Base-by-base conservation (phyloP, 2,113 vertebrate species). In the Alethe castanea region DNA sequence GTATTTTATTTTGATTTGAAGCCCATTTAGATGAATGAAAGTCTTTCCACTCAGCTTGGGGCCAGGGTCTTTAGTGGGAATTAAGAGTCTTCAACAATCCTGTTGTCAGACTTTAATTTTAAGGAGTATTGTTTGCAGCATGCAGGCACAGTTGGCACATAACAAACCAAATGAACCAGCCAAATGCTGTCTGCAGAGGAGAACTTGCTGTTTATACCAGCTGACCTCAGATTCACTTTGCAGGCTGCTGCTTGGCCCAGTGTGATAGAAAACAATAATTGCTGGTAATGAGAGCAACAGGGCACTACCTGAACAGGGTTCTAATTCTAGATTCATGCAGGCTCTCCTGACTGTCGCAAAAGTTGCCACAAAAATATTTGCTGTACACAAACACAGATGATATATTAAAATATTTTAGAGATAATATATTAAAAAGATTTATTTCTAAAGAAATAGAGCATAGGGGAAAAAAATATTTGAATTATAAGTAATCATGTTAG, bases 141-240 rank as follows among this genome's bases (percentile, higher is more conserved):
- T 7, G 4, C 25, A 35, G 77, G 44, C 81, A 88, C 86, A 92
- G 92, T 89, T 81, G n/a, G 73, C 48, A 61, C 22, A 6, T 33
- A 81, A 86, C 52, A 77, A 64, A 74, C 26, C 42, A 92, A 90
- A 86, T 54, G 38, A 94, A 78, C 5, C 54, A 78, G 72, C 52
- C 35, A 89, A 84, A 71, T 60, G 60, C 64, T 86, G 62, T 54
- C 76, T 73, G 59, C 72, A 73, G 88, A 77, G 67, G 4, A 44
- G 31, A 73, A 25, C 62, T 69, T 59, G 6, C 44, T 88, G 35
- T 44, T 81, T 54, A 5, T 62, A 85, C 44, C 62, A 65, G 48
- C 66, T 95, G 85, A 88, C 77, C 88, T 95, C 44, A 92, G 57
- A 84, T 67, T 94, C 80, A 84, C 76, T 83, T 92, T 66, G 89